A percentile compares a stretch with the other conserved stretches of the same genome.
Conservation (phyloP, 2,797 vertebrate species). For the Trematomus bernacchii region DNA sequence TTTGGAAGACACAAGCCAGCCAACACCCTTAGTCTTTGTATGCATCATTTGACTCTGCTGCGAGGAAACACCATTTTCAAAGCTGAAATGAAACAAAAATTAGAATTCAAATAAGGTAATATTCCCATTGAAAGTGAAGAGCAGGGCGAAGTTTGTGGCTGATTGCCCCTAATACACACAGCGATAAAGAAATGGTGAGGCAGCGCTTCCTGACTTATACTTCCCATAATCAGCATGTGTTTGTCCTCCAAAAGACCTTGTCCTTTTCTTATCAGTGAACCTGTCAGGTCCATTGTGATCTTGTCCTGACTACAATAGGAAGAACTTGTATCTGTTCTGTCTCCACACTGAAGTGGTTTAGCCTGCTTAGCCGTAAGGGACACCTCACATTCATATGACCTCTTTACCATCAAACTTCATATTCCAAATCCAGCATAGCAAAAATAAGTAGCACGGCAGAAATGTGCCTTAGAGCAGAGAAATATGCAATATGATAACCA, state of each 20-base stretch:
- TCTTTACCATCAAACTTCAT: slow-evolving; percentile 59
- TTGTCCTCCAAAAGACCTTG: slow-evolving; percentile 69
- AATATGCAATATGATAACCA: slow-evolving; percentile 52
- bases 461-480: slow-evolving; percentile 60
- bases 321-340: slow-evolving; percentile 46
- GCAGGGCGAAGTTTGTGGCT: slow-evolving; percentile 24
- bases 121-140: slow-evolving; percentile 6
- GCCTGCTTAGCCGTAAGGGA: slow-evolving; percentile 57
- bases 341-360: slow-evolving; percentile 41
- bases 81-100: slow-evolving; percentile 54
- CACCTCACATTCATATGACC: slow-evolving; percentile 70
- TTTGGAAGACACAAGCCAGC: slow-evolving; percentile 58
- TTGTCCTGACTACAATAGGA: slow-evolving; percentile 42
- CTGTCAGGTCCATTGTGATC: slow-evolving; percentile 48
- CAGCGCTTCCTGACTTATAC: slow-evolving; percentile 39
- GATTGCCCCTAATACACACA: slow-evolving; percentile 30
- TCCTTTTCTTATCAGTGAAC: slow-evolving; percentile 47
- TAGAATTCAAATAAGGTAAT: slow-evolving; percentile 36
- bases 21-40: slow-evolving; percentile 53
- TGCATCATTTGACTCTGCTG: slow-evolving; percentile 63
- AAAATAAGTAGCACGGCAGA: slow-evolving; percentile 47
- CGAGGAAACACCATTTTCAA: slow-evolving; percentile 71
- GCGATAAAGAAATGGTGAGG: slow-evolving; percentile 47
- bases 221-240: slow-evolving; percentile 31
- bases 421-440: slow-evolving; percentile 51